Conservation (phyloP, 2,888 invertebrate genomes). For the Epirrita christyi region DNA sequence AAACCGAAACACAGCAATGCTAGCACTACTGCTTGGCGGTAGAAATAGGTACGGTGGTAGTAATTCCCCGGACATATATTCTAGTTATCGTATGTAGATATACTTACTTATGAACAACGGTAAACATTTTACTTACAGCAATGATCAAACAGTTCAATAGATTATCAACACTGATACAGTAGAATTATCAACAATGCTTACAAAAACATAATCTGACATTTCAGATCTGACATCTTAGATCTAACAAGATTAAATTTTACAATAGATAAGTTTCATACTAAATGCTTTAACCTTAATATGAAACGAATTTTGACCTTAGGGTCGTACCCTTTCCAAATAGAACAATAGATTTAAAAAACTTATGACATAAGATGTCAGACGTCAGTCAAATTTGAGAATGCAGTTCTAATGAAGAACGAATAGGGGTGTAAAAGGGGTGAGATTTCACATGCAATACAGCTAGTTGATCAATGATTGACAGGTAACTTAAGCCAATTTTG, state of each 20-base stretch:
- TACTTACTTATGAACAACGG: not conserved
- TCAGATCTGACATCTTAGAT: constrained; percentile 50
- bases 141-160: constrained; percentile 38
- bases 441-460: constrained; percentile 44
- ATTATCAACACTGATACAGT: constrained; percentile 45
- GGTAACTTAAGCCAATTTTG: constrained; percentile 10
- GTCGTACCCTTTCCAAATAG: constrained; percentile 53
- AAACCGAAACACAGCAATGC: too few species aligned
- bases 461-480: constrained; percentile 31
- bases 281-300: constrained; percentile 54
- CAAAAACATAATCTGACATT: constrained; percentile 45
- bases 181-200: constrained; percentile 56
- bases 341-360: constrained; percentile 48
- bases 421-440: constrained; percentile 44
- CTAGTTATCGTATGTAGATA: not conserved
- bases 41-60: too few species aligned
- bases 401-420: constrained; percentile 59
- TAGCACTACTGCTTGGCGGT: too few species aligned
- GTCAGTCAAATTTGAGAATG: constrained; percentile 63
- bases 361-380: constrained; percentile 58
- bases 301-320: constrained; percentile 58
- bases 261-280: constrained; percentile 51
- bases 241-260: constrained; percentile 49
- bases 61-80: too few species aligned
- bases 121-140: constrained; percentile 6